Evolutionary conservation across 1,140 invertebrate species (phyloP).

Genomic region (Ceratoteleas bidentatus): DNA sequence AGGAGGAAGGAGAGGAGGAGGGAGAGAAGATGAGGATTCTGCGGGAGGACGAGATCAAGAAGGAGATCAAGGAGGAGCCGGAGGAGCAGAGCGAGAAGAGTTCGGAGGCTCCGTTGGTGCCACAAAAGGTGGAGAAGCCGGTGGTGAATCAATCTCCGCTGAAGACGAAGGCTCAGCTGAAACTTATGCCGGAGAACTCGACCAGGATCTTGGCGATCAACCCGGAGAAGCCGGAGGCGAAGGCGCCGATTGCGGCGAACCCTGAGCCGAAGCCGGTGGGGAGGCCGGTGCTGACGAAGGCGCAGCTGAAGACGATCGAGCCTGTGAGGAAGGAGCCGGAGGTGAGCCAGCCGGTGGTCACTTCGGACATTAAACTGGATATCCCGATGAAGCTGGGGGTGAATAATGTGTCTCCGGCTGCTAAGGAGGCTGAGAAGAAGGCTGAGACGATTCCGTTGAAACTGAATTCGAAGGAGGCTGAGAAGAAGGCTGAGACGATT

Average conservation of each 20-base stretch:
- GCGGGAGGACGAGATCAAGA: constrained; percentile 76
- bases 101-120: neutral
- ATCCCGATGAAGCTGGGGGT: constrained; percentile 19
- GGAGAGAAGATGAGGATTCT: constrained; percentile 40
- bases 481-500: too few relatives aligned
- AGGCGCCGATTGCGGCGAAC: constrained; percentile 7
- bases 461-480: too few relatives aligned
- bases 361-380: constrained; percentile 33
- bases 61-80: constrained; percentile 73
- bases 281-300: constrained; percentile 47
- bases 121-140: constrained; percentile 44
- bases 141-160: constrained; percentile 16
- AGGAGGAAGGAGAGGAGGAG: constrained; percentile 1
- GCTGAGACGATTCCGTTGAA: neutral
- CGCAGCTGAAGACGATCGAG: constrained; percentile 51
- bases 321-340: constrained; percentile 19
- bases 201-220: constrained; percentile 26
- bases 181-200: constrained; percentile 71
- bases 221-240: constrained; percentile 31
- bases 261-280: constrained; percentile 3
- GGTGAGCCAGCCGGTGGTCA: neutral
- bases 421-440: neutral
- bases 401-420: neutral
- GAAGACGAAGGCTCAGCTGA: constrained; percentile 75
- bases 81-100: constrained; percentile 32